Percentiles rank a stretch among this genome's conserved stretches.
Evolutionary conservation across 2,888 invertebrate species (phyloP).

Genomic region (Andricus quercusramuli): DNA sequence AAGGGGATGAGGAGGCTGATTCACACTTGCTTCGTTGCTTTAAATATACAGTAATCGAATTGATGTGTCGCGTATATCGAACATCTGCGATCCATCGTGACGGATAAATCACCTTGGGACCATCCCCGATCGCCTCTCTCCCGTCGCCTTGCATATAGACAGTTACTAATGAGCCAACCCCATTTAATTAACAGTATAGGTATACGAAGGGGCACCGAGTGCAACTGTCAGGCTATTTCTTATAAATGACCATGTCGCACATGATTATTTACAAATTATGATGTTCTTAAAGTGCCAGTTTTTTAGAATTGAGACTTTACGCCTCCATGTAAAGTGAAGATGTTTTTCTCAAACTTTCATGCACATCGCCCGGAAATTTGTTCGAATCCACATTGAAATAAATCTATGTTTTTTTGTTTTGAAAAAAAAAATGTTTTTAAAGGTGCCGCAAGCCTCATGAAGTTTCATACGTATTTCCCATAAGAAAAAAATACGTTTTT

Average conservation of each 20-base stretch:
- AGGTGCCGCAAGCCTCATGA: no score
- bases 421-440: no score
- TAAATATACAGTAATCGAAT: slow-evolving; percentile 33
- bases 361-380: no score
- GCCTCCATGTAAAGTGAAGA: no score
- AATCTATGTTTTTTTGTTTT: no score
- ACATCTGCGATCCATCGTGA: slow-evolving; percentile 68
- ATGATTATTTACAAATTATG: not conserved
- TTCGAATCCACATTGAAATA: no score
- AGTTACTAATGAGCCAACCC: slow-evolving; percentile 69
- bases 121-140: slow-evolving; percentile 67
- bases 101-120: slow-evolving; percentile 70
- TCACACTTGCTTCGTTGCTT: not conserved
- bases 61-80: slow-evolving; percentile 53
- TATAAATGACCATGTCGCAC: slow-evolving; percentile 41
- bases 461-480: no score
- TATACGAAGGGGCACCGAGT: slow-evolving; percentile 46
- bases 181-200: slow-evolving; percentile 67
- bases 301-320: no score
- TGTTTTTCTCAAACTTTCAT: no score
- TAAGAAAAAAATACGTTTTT: no score
- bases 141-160: slow-evolving; percentile 70
- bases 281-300: no score
- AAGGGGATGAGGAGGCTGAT: not conserved
- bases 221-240: slow-evolving; percentile 66